A percentile compares a stretch with the other conserved stretches of the same genome.
Conservation (phyloP, 2,888 invertebrate species). For the Dryomyza anilis region DNA sequence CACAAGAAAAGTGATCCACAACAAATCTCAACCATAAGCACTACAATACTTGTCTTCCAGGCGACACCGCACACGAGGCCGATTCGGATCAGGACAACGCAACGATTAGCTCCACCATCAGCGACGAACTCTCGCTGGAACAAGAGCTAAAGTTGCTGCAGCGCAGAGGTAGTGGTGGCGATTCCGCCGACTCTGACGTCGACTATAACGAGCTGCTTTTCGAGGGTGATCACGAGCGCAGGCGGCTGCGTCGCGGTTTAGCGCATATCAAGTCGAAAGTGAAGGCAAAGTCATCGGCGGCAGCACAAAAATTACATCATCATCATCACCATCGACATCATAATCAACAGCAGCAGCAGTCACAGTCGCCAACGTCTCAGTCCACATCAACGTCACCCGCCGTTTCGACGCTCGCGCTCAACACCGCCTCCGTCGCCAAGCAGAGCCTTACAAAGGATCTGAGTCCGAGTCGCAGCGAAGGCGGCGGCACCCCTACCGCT, state of each 20-base stretch:
- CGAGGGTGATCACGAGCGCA: constrained; percentile 45
- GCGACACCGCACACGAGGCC: constrained; percentile 44
- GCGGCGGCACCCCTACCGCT: no score
- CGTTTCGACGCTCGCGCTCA: neutral
- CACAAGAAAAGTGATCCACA: no score
- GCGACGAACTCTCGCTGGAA: constrained; percentile 52
- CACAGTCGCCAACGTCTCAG: constrained; percentile 7
- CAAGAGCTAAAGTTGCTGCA: constrained; percentile 33
- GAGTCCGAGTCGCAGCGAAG: constrained; percentile 36
- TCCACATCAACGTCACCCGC: no score
- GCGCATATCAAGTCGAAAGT: constrained; percentile 57
- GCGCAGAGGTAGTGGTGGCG: constrained; percentile 32
- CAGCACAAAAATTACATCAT: constrained; percentile 9
- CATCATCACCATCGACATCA: constrained; percentile 29
- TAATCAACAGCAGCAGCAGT: constrained; percentile 17
- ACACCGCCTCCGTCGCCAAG: constrained; percentile 15
- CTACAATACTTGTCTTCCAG: no score
- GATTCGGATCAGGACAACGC: constrained; percentile 57
- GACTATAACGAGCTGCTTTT: constrained; percentile 52
- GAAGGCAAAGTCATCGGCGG: constrained; percentile 45
- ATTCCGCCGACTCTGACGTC: constrained; percentile 56
- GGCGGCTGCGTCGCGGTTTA: constrained; percentile 52
- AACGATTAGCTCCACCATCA: constrained; percentile 48
- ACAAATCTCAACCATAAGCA: no score
- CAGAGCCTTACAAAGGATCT: constrained; percentile 42